phyloP scores from a whole-genome alignment of 2,888 invertebrate species.

The Neelides folsomi region DNA sequence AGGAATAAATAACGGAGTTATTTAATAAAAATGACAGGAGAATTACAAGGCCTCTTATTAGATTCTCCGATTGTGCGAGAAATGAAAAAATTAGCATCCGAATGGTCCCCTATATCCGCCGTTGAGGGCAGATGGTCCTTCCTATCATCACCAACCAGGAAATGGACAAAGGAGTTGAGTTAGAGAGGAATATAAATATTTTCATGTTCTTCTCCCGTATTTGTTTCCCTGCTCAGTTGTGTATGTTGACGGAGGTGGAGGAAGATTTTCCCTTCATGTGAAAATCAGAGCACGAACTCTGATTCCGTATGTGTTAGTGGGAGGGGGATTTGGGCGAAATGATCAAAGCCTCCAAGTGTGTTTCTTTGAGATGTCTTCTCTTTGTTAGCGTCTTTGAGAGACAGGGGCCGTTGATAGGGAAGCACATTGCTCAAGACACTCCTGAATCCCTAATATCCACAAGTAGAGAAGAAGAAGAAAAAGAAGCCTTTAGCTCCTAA shows the following conservation, averaged over 20 bases:
- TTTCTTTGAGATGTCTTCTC: conserved; percentile 14
- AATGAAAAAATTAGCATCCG: too few relatives aligned
- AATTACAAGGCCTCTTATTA: too few relatives aligned
- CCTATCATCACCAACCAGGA: too few relatives aligned
- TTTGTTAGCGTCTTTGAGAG: neutral
- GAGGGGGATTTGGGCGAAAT: conserved; percentile 15
- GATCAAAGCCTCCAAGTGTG: conserved; percentile 19
- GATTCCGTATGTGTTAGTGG: conserved; percentile 24
- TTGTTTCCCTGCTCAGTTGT: neutral
- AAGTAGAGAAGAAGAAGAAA: neutral
- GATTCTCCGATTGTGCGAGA: too few relatives aligned
- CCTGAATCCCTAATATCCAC: conserved; percentile 6
- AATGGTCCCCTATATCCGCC: too few relatives aligned
- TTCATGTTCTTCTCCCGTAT: neutral
- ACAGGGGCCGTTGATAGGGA: conserved; percentile 5
- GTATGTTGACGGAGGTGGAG: neutral
- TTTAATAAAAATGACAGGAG: too few relatives aligned
- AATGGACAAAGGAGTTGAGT: too few relatives aligned
- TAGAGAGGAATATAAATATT: neutral
- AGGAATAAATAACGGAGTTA: too few relatives aligned
- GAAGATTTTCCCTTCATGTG: conserved; percentile 12
- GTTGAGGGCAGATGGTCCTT: too few relatives aligned
- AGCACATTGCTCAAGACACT: conserved; percentile 6
- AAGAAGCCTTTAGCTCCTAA: too few relatives aligned
- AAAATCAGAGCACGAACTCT: conserved; percentile 29